These are phyloP conservation scores for Sebastes taczanowskii DNA, from an alignment of 2,797 vertebrate genomes.

Conservation along the genomic window DNA sequence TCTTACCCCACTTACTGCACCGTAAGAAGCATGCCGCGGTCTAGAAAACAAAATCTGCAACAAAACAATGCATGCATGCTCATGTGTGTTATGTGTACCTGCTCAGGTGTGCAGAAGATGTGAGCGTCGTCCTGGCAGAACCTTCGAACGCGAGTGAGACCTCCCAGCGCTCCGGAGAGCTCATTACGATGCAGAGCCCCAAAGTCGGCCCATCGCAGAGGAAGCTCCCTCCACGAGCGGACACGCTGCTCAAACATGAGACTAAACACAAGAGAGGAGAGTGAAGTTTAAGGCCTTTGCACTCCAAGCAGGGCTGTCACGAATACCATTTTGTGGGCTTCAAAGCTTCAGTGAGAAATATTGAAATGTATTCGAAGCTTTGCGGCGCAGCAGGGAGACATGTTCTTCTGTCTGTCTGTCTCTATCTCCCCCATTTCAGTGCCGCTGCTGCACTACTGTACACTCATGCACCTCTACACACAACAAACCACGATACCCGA, in stretches of 20 bases:
- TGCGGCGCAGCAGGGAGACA: rapidly evolving
- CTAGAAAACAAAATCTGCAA: background rate
- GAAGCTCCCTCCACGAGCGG: conserved; percentile 94
- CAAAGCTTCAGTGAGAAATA: no score
- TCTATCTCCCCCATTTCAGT: no score
- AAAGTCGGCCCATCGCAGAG: conserved; percentile 92
- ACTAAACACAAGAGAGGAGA: conserved; percentile 68
- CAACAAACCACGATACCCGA: no score
- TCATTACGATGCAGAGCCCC: conserved; percentile 94
- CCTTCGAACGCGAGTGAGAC: conserved; percentile 89
- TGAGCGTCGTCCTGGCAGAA: conserved; percentile 96
- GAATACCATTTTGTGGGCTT: no score
- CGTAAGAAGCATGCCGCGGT: background rate
- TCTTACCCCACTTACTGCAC: background rate
- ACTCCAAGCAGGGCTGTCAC: no score
- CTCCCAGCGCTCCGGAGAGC: conserved; percentile 87
- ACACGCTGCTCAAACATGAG: conserved; percentile 93
- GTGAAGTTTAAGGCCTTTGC: background rate
- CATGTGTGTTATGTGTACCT: conserved; percentile 78
- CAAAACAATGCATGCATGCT: background rate
- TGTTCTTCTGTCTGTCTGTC: no score
- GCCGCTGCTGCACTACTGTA: no score
- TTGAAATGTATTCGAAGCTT: no score
- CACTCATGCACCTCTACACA: no score
- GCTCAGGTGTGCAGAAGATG: conserved; percentile 91